Percentiles rank a stretch among this genome's conserved stretches.
Evolutionary conservation across 2,113 vertebrate genomes (phyloP).

Genomic region (Xyrauchen texanus): DNA sequence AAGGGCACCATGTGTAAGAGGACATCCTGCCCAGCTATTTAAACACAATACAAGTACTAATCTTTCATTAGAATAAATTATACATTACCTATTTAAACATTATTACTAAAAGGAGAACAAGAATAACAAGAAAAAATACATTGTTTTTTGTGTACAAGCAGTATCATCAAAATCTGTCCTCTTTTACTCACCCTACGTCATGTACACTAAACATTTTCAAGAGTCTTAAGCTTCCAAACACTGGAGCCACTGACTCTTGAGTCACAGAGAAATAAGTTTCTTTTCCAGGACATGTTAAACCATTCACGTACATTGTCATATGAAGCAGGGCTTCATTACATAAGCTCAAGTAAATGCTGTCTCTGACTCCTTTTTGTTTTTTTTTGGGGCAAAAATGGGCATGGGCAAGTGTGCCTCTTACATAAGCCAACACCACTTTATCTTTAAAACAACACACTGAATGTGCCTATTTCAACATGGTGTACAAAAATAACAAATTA

Average conservation of each 20-base stretch:
- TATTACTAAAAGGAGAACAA: no score
- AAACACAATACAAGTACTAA: neutral
- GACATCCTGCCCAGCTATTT: neutral
- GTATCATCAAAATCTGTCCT: no score
- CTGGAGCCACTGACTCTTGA: no score
- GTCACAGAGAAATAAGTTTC: neutral
- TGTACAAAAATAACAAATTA: slow-evolving; percentile 18
- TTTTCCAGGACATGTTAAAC: neutral
- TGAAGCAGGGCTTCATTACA: slow-evolving; percentile 30
- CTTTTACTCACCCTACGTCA: no score
- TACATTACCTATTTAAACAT: no score
- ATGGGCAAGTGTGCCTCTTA: slow-evolving; percentile 3
- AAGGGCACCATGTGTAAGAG: no score
- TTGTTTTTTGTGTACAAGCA: neutral
- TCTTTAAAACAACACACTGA: slow-evolving; percentile 1
- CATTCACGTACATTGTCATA: slow-evolving; percentile 4
- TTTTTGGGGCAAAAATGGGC: no score
- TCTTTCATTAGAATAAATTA: no score
- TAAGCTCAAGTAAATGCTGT: slow-evolving; percentile 14
- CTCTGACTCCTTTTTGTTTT: no score
- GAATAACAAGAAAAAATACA: neutral
- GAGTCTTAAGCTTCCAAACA: no score
- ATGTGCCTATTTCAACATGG: slow-evolving; percentile 15
- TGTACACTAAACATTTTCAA: no score
- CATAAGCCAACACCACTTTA: slow-evolving; percentile 21